phyloP scores from a whole-genome alignment of 1,140 invertebrate species.

The Brachionus sp. region DNA sequence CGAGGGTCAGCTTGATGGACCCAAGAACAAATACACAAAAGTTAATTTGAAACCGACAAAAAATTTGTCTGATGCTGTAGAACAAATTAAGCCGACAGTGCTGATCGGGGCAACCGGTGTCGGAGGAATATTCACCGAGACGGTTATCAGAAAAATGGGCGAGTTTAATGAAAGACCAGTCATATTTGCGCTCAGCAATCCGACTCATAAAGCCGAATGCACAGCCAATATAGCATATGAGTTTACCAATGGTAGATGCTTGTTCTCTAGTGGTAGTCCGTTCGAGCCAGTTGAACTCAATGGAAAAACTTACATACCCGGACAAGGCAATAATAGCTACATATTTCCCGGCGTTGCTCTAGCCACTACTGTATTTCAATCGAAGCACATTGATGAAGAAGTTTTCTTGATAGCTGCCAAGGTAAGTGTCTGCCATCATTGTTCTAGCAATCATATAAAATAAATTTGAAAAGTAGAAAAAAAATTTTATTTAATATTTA shows the following conservation, averaged over 20 bases:
- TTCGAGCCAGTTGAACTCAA: constrained; percentile 53
- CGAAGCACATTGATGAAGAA: constrained; percentile 54
- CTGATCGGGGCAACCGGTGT: constrained; percentile 58
- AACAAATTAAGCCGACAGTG: constrained; percentile 54
- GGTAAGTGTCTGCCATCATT: constrained; percentile 51
- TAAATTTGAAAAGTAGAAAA: too few species aligned
- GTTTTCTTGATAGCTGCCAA: constrained; percentile 57
- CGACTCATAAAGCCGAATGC: constrained; percentile 58
- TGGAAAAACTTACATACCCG: constrained; percentile 52
- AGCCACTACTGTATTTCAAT: constrained; percentile 53
- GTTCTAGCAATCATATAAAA: too few species aligned
- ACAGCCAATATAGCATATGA: constrained; percentile 59
- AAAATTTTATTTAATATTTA: too few species aligned
- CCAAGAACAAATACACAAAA: constrained; percentile 55
- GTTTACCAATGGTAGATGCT: constrained; percentile 49
- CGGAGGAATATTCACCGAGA: constrained; percentile 56
- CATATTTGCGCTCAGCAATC: constrained; percentile 59
- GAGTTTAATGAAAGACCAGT: constrained; percentile 55
- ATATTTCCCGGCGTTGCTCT: constrained; percentile 60
- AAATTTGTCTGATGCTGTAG: constrained; percentile 52
- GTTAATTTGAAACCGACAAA: constrained; percentile 50
- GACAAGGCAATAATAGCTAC: constrained; percentile 60
- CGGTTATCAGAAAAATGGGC: constrained; percentile 54
- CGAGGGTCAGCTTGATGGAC: constrained; percentile 53
- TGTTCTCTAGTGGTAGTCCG: constrained; percentile 60